These are phyloP conservation scores for Bombus huntii DNA, from an alignment of 1,140 invertebrate genomes.

Conservation along the genomic window DNA sequence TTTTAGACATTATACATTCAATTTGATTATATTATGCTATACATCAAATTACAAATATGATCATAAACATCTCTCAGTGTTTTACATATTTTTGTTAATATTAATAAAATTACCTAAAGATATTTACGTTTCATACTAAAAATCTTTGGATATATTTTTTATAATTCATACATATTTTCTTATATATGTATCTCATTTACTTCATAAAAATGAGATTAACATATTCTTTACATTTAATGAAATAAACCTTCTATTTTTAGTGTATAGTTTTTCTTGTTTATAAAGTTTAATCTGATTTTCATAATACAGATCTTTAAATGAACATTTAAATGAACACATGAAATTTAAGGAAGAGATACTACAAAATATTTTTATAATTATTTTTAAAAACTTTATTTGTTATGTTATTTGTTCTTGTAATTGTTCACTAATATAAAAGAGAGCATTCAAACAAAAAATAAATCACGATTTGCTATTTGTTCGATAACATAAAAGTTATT, in stretches of 20 bases:
- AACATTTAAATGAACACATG: conserved; percentile 2
- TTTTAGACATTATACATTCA: conserved; percentile 63
- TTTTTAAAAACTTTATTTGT: not conserved
- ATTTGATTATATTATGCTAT: conserved; percentile 57
- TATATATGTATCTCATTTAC: not conserved
- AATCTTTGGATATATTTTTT: conserved; percentile 58
- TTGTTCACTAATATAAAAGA: conserved; percentile 8
- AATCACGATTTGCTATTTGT: conserved; percentile 12
- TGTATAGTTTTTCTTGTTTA: not conserved
- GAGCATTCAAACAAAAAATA: conserved; percentile 35
- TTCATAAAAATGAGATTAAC: conserved; percentile 24
- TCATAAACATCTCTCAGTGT: conserved; percentile 42
- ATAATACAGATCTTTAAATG: not conserved
- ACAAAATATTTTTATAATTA: not conserved
- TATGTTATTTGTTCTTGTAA: conserved; percentile 15
- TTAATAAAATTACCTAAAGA: conserved; percentile 33
- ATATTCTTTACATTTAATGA: conserved; percentile 24
- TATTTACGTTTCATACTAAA: conserved; percentile 21
- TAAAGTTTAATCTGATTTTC: not conserved
- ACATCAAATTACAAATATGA: conserved; percentile 62
- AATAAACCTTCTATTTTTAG: not conserved
- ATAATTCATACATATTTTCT: conserved; percentile 29
- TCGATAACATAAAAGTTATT: conserved; percentile 9
- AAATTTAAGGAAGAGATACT: not conserved
- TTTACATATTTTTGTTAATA: conserved; percentile 18